These are phyloP conservation scores for Mellilla xanthometata DNA, from an alignment of 2,888 invertebrate species.

Conservation along the genomic window DNA sequence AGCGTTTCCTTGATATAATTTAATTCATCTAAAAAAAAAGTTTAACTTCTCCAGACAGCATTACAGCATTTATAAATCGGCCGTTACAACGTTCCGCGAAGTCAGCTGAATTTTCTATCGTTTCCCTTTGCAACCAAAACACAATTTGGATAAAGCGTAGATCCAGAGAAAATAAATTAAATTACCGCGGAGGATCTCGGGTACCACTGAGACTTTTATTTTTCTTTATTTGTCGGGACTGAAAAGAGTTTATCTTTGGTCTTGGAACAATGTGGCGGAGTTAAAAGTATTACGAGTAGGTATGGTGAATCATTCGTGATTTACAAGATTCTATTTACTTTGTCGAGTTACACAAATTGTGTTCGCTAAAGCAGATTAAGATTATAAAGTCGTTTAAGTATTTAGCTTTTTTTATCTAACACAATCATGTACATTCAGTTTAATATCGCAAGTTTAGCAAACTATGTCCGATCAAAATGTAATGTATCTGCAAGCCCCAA, in stretches of 20 bases:
- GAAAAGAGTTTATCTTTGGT: constrained; percentile 7
- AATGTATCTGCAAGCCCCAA: too few species aligned
- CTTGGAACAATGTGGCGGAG: constrained; percentile 5
- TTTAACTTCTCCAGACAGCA: not conserved
- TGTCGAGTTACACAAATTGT: not conserved
- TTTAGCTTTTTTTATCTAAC: too few species aligned
- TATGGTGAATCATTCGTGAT: not conserved
- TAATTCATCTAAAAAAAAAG: not conserved
- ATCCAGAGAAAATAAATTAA: constrained; percentile 39
- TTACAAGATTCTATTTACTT: constrained; percentile 3
- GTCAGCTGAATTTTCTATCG: not conserved
- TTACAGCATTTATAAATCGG: not conserved
- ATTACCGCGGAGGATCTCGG: constrained; percentile 32
- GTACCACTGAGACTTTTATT: constrained; percentile 25
- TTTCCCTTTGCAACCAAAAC: constrained; percentile 29
- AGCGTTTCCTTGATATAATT: too few species aligned
- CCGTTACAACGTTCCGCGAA: not conserved
- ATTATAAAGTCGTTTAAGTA: too few species aligned
- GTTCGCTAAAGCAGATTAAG: too few species aligned
- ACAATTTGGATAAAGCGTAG: constrained; percentile 33
- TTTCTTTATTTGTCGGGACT: constrained; percentile 26
- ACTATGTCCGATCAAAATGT: too few species aligned
- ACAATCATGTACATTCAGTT: too few species aligned
- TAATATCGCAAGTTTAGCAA: too few species aligned
- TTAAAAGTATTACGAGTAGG: not conserved